A percentile compares a stretch with the other conserved stretches of the same genome.
These are phyloP conservation scores for Lates japonicus DNA, from an alignment of 2,797 vertebrate genomes.

Conservation along the genomic window DNA sequence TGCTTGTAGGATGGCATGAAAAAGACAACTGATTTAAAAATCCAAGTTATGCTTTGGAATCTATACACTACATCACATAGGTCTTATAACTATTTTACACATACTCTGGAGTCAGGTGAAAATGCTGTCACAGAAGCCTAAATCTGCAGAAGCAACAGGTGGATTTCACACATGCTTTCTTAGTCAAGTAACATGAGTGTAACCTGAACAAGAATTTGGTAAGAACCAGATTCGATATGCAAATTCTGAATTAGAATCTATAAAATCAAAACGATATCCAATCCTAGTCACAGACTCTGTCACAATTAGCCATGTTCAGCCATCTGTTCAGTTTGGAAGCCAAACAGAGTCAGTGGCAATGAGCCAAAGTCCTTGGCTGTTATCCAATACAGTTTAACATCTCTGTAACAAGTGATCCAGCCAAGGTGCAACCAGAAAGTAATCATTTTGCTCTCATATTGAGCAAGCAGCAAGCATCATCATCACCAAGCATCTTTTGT, in stretches of 20 bases:
- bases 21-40: background rate
- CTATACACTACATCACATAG: background rate
- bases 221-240: background rate
- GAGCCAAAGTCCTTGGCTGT: slow-evolving; percentile 39
- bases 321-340: slow-evolving; percentile 56
- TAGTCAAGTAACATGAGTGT: background rate
- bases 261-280: slow-evolving; percentile 9
- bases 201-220: background rate
- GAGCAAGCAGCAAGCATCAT: background rate
- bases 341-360: slow-evolving; percentile 36
- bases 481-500: background rate
- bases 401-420: slow-evolving; percentile 44
- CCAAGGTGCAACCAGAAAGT: slow-evolving; percentile 33
- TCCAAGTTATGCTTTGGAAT: background rate
- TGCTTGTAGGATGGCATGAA: background rate
- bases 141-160: background rate
- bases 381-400: slow-evolving; percentile 52
- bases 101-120: background rate
- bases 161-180: background rate
- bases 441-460: slow-evolving; percentile 5
- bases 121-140: background rate
- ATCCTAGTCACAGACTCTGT: slow-evolving; percentile 5
- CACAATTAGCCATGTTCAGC: slow-evolving; percentile 29
- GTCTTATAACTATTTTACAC: background rate
- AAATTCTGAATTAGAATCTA: slow-evolving; percentile 10